phyloP scores from a whole-genome alignment of 2,797 vertebrate genomes.

The Liparis tanakae region DNA sequence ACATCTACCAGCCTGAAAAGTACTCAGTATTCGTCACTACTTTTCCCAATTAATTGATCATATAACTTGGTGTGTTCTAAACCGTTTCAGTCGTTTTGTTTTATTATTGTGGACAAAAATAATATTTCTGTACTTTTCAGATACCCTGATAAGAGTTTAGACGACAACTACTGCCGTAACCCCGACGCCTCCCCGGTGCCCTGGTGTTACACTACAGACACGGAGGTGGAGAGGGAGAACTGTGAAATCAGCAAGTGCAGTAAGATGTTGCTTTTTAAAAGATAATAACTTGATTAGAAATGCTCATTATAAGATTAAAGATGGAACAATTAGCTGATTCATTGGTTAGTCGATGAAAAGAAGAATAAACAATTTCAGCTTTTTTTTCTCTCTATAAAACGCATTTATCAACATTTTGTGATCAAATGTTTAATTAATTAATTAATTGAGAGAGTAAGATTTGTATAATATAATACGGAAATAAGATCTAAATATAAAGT shows the following conservation, averaged over 20 bases:
- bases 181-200: conserved; percentile 93
- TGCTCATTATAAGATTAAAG: not conserved
- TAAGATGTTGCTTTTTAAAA: conserved; percentile 69
- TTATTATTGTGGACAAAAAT: not conserved
- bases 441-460: not conserved
- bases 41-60: not conserved
- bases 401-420: not conserved
- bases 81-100: not conserved
- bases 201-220: conserved; percentile 95
- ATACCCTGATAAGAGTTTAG: conserved; percentile 93
- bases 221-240: conserved; percentile 85
- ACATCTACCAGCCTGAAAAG: conserved; percentile 94
- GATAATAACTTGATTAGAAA: not conserved
- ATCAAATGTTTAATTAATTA: not conserved
- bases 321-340: not conserved
- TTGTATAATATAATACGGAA: not conserved
- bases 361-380: not conserved
- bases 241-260: conserved; percentile 90
- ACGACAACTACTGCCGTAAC: conserved; percentile 98
- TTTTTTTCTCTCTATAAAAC: not conserved
- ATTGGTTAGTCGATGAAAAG: too few species aligned
- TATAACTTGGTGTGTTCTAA: not conserved
- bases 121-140: conserved; percentile 68
- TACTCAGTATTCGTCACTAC: conserved; percentile 56
- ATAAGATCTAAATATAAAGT: not conserved